These are phyloP conservation scores for Oithona nana DNA, from an alignment of 2,888 invertebrate genomes.

Conservation along the genomic window DNA sequence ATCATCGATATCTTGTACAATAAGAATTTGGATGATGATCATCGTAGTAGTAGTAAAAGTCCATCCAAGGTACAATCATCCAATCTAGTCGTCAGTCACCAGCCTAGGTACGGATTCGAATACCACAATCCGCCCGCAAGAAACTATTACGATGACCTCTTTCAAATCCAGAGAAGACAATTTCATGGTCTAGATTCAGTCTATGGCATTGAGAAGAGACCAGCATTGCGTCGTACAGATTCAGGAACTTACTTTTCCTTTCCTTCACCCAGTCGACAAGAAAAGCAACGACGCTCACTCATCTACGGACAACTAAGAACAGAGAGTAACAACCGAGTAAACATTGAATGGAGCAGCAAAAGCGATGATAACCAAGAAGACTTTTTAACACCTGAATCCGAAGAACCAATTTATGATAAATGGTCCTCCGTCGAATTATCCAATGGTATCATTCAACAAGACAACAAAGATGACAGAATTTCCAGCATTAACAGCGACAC, in stretches of 20 bases:
- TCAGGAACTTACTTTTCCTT: neutral
- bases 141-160: neutral
- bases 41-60: neutral
- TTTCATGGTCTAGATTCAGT: neutral
- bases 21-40: neutral
- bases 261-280: neutral
- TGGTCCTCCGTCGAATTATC: neutral
- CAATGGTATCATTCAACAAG: conserved; percentile 13
- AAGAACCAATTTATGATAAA: neutral
- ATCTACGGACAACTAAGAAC: neutral
- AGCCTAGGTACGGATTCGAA: neutral
- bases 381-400: no score
- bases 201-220: neutral
- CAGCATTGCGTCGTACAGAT: neutral
- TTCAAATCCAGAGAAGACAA: neutral
- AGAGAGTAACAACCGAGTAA: no score
- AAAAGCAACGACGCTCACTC: neutral
- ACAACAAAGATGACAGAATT: no score
- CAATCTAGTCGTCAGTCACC: neutral
- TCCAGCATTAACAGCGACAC: no score
- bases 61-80: neutral
- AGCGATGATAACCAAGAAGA: no score
- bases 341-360: no score
- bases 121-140: neutral
- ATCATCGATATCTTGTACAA: conserved; percentile 9